Evolutionary conservation across 2,888 invertebrate genomes (phyloP).

Genomic region (Nysson spinosus): DNA sequence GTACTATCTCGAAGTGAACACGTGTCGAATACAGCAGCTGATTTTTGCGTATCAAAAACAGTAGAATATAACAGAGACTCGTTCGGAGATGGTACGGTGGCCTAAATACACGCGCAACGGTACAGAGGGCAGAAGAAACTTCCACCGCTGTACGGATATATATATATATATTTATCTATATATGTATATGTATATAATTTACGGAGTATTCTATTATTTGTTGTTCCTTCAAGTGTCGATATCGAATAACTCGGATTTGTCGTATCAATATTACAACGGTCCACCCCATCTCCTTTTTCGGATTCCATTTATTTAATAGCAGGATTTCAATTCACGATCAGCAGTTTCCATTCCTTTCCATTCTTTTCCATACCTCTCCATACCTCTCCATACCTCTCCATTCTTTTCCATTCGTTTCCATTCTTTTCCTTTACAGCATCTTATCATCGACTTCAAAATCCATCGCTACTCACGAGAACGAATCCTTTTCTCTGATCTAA

Average conservation of each 20-base stretch:
- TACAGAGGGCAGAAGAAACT: conserved; percentile 33
- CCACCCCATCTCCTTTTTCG: conserved; percentile 57
- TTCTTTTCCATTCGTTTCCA: conserved; percentile 14
- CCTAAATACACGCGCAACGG: no score
- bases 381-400: no score
- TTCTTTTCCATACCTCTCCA: no score
- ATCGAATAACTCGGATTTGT: conserved; percentile 29
- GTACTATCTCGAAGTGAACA: conserved; percentile 62
- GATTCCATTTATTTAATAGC: conserved; percentile 52
- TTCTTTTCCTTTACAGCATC: conserved; percentile 39
- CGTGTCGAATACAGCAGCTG: conserved; percentile 59
- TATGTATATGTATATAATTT: neutral
- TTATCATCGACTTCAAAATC: conserved; percentile 51
- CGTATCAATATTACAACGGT: conserved; percentile 37
- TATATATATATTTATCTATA: conserved; percentile 1
- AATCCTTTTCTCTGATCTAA: conserved; percentile 67
- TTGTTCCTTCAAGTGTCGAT: conserved; percentile 6
- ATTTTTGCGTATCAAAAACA: conserved; percentile 60
- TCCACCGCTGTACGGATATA: conserved; percentile 27
- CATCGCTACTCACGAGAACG: conserved; percentile 64
- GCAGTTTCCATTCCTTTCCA: conserved; percentile 30
- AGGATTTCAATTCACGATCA: conserved; percentile 50
- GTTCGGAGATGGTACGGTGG: conserved; percentile 57
- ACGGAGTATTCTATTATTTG: conserved; percentile 17
- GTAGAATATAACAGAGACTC: conserved; percentile 52